Base-by-base conservation (phyloP, 2,797 vertebrate species). In the Dermochelys coriacea region DNA sequence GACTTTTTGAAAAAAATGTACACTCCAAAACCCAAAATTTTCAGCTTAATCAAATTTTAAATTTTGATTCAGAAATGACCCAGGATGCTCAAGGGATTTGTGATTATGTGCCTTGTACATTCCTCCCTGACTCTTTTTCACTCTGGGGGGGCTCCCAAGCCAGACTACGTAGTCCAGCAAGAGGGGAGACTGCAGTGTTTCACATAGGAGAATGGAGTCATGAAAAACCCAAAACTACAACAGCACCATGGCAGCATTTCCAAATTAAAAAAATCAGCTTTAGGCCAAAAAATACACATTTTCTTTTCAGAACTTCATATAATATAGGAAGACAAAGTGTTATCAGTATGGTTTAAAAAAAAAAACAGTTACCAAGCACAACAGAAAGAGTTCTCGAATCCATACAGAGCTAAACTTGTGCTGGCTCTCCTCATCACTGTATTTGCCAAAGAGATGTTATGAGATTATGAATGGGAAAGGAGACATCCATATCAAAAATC, bases 211-310 rank as follows among this genome's bases (percentile, higher is more conserved):
- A 47, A 23, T 12, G 71, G 68, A 71, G 37, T 41, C 37, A 71
- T 27, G 71, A 75, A 12, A 41, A 75, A 75, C 19, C 41, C 71
- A 41, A 41, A 74, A 45, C 9, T 12, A 74, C 45, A 27, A 12
- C 71, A 47, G 10, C 10, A 75, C 3, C 23, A 27, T 74, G 23
- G 21, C 41, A 14, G 21, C 5, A 45, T 12, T 45, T 14, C 71
- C 71, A 34, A 34, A 50, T 15, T 9, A 9, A n/a, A 47, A 12
- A 2, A 2, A n/a, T 52, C 0, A 59, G 3, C 0, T 1, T 11
- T 5, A 41, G 8, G 9, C 9, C 1, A 78, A 71, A 5, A 84
- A n/a, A 64, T 64, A 64, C 34, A 15, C 6, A 16, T 64, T 64
- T 68, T n/a, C 61, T 68, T 68, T 91, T 37, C 11, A 64, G 19